phyloP scores from a whole-genome alignment of 1,140 invertebrate genomes.

The Popillia japonica region DNA sequence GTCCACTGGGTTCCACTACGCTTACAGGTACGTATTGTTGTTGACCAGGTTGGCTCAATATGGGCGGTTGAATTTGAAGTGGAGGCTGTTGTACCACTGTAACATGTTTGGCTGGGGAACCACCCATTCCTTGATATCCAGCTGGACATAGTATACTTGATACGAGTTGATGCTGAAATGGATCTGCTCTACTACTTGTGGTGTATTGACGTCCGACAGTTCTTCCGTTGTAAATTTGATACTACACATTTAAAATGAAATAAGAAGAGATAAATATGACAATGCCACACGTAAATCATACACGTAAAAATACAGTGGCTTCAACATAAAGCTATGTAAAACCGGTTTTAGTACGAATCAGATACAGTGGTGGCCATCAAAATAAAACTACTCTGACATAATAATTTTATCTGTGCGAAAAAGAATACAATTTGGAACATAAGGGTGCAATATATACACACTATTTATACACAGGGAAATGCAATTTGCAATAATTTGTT shows the following conservation, averaged over 20 bases:
- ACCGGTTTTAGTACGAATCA: no score
- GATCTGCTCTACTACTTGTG: slow-evolving; percentile 68
- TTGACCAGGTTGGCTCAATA: slow-evolving; percentile 74
- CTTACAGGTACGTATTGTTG: slow-evolving; percentile 91
- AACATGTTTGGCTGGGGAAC: slow-evolving; percentile 86
- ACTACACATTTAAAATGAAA: slow-evolving; percentile 65
- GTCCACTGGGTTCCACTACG: slow-evolving; percentile 80
- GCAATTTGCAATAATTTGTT: no score
- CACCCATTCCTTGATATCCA: slow-evolving; percentile 82
- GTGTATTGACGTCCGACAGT: slow-evolving; percentile 73
- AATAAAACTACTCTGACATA: no score
- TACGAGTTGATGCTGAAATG: slow-evolving; percentile 87
- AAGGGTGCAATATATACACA: no score
- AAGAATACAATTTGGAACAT: no score
- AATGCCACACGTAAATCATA: no score
- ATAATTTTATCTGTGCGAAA: no score
- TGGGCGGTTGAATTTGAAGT: slow-evolving; percentile 74
- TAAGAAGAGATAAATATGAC: no score
- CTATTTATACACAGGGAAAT: no score
- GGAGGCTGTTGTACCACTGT: slow-evolving; percentile 81
- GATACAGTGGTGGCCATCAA: no score
- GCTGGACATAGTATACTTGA: slow-evolving; percentile 90
- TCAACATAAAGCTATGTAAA: no score
- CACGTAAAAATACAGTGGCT: no score
- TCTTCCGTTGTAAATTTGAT: slow-evolving; percentile 86